A percentile compares a stretch with the other conserved stretches of the same genome.
phyloP scores from a whole-genome alignment of 2,888 invertebrate genomes.

The Trichopoda pennipes region DNA sequence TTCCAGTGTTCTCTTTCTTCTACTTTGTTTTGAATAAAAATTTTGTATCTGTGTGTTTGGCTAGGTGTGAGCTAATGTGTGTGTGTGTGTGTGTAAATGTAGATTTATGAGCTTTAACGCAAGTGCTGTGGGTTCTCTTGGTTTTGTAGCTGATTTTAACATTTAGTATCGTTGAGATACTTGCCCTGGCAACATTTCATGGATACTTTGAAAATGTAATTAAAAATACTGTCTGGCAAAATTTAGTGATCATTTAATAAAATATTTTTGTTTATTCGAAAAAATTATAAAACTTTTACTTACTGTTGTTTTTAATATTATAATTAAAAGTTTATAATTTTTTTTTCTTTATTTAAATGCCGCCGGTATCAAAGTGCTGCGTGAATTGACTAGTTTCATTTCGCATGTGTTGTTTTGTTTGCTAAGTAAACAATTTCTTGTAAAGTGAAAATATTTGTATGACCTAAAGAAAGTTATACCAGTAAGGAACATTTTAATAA shows the following conservation, averaged over 20 bases:
- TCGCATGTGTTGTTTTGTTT: no score
- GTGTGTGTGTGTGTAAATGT: not conserved
- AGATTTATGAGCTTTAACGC: conserved; percentile 6
- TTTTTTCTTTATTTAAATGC: not conserved
- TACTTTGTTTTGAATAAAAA: not conserved
- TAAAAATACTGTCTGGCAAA: not conserved
- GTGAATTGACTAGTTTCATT: no score
- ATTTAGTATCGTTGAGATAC: conserved; percentile 68
- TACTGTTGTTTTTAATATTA: no score
- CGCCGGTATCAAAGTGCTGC: conserved; percentile 16
- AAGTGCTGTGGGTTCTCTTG: conserved; percentile 46
- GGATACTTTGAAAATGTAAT: conserved; percentile 10
- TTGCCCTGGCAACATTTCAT: conserved; percentile 61
- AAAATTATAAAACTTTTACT: not conserved
- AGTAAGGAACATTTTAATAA: no score
- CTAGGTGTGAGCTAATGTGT: no score
- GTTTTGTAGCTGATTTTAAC: conserved; percentile 22
- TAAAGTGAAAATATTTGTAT: no score
- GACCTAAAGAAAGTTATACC: no score
- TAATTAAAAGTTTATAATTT: not conserved
- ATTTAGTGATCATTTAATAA: not conserved
- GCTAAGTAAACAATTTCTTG: no score
- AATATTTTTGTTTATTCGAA: not conserved
- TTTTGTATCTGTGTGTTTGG: conserved; percentile 20
- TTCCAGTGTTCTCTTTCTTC: not conserved